These are phyloP conservation scores for Danio kyathit DNA, from an alignment of 2,797 vertebrate genomes.

Conservation along the genomic window DNA sequence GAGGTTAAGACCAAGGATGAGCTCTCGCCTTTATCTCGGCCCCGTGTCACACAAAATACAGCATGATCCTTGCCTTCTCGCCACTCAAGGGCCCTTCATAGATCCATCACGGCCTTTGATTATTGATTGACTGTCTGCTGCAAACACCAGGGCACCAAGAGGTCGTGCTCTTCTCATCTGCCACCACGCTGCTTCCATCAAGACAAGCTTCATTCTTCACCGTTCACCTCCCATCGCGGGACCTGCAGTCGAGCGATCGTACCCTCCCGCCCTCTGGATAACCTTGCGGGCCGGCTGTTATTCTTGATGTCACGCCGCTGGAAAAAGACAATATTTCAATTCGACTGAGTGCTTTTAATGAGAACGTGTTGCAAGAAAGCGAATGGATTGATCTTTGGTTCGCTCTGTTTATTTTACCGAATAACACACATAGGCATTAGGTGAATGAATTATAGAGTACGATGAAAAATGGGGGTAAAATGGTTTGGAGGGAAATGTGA, in stretches of 20 bases:
- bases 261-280: slow-evolving; percentile 53
- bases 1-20: slow-evolving; percentile 61
- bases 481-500: neutral
- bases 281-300: slow-evolving; percentile 54
- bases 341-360: slow-evolving; percentile 39
- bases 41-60: slow-evolving; percentile 31
- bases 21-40: slow-evolving; percentile 55
- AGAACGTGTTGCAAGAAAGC: neutral
- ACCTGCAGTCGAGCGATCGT: slow-evolving; percentile 6
- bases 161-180: slow-evolving; percentile 38
- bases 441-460: neutral
- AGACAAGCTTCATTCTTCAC: slow-evolving; percentile 41
- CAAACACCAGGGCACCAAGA: slow-evolving; percentile 24
- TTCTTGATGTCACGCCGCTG: slow-evolving; percentile 45
- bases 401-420: neutral
- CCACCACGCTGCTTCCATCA: slow-evolving; percentile 43
- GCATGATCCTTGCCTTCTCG: slow-evolving; percentile 2
- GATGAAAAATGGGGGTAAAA: neutral
- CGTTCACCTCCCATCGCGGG: slow-evolving; percentile 40
- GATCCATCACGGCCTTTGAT: slow-evolving; percentile 57
- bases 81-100: slow-evolving; percentile 23
- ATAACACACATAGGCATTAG: neutral
- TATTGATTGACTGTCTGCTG: slow-evolving; percentile 55
- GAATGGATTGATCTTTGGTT: slow-evolving; percentile 13
- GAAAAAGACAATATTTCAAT: slow-evolving; percentile 45